Conservation (phyloP, 1,140 invertebrate genomes). For the Ganaspis sp. region DNA sequence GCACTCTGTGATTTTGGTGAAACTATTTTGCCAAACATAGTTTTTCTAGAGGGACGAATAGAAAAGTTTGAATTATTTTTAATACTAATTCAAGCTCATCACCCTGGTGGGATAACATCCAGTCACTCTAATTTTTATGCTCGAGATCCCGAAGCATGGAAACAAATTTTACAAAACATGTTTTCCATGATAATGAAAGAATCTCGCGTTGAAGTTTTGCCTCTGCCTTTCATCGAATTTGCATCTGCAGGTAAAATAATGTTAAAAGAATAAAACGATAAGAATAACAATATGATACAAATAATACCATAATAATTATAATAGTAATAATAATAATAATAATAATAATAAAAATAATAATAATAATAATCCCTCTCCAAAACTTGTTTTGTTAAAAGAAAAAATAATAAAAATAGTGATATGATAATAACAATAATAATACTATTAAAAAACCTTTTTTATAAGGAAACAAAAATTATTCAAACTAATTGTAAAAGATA, state of each 20-base stretch:
- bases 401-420: neutral
- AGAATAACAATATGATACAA: too few species aligned
- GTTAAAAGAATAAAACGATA: neutral
- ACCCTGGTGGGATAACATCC: neutral
- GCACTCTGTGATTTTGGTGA: conserved; percentile 7
- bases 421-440: neutral
- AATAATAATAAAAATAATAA: neutral
- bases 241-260: conserved; percentile 1
- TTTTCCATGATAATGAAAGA: conserved; percentile 17
- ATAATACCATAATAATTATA: too few species aligned
- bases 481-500: too few species aligned
- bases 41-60: neutral
- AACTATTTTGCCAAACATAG: neutral
- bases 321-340: neutral
- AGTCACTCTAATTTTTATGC: neutral
- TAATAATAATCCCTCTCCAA: too few species aligned
- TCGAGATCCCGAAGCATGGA: neutral
- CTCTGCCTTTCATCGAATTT: neutral
- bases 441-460: neutral
- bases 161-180: conserved; percentile 1
- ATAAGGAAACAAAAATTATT: too few species aligned
- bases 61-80: conserved; percentile 1
- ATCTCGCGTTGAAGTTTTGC: neutral
- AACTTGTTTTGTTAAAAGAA: neutral
- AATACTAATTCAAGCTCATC: neutral